phyloP scores from a whole-genome alignment of 2,113 vertebrate genomes.

The Oreochromis aureus region DNA sequence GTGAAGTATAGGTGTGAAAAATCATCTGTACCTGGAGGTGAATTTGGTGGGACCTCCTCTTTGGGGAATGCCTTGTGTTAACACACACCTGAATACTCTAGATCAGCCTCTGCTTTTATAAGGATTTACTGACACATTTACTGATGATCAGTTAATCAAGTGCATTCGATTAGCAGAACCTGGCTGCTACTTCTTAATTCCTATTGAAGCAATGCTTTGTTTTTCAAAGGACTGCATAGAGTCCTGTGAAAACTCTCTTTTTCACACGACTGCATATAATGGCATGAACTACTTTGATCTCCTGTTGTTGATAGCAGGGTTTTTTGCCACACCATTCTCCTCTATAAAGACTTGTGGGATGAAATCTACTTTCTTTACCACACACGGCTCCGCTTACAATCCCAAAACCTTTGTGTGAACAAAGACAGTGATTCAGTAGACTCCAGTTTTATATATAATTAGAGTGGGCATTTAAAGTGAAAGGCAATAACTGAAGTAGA shows the following conservation, averaged over 20 bases:
- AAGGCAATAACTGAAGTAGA: neutral
- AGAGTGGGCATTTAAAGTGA: neutral
- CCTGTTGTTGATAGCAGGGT: neutral
- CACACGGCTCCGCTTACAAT: neutral
- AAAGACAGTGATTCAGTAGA: slow-evolving; percentile 14
- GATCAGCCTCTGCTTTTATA: neutral
- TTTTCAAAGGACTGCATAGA: neutral
- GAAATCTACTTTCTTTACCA: neutral
- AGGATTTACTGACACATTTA: neutral
- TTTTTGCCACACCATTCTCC: neutral
- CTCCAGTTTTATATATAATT: slow-evolving; percentile 13
- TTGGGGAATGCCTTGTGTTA: neutral
- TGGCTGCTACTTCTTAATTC: neutral
- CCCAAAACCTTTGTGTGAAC: neutral
- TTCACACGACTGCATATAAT: neutral
- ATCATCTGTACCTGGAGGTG: neutral
- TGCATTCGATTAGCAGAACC: neutral
- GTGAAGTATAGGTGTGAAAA: neutral
- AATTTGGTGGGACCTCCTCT: neutral
- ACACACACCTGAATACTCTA: rapidly evolving
- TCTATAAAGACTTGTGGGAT: neutral
- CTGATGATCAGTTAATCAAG: neutral
- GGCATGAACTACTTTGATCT: neutral
- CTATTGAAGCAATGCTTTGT: neutral
- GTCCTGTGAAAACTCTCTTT: neutral